Evolutionary conservation across 2,888 invertebrate genomes (phyloP), one percentile per base, ranked within the genome.

Genomic region (Hydraecia micacea): DNA sequence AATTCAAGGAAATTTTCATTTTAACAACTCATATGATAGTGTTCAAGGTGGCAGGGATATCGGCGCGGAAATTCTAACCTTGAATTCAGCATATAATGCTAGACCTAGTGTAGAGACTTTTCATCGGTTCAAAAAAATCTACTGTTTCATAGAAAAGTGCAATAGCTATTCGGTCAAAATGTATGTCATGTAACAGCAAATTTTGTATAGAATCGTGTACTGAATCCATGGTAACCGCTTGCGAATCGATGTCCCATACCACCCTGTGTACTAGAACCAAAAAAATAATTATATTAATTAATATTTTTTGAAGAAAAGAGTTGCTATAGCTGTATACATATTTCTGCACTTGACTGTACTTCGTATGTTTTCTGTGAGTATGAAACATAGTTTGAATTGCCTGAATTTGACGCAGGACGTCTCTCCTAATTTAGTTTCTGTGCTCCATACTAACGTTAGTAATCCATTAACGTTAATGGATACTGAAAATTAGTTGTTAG

Each of bases 371-470:
- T 42, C 28, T 66, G 46, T 80, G 15, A 9, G 0, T 21, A 25
- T 42, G 32, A 68, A 60, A 69, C 63, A 46, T 55, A 66, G 60
- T 60, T 69, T 32, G 36, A 55, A n/a, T 58, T 77, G 65, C 28
- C 65, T 66, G 65, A 65, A 66, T 78, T 70, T 46, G 63, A 78
- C 62, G 32, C 46, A 28, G 42, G 25, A 52, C 58, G 63, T 60
- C 69, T 69, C n/a, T 49, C 9, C 76, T 80, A 80, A 76, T 76
- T 75, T 80, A 60, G 75, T 69, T 80, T 81, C 81, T 65, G 58
- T 66, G 66, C 36, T 76, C 60, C 65, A 49, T 75, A 76, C n/a
- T 49, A 58, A 76, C n/a, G 28, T 32, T 77, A 77, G n/a, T n/a
- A n/a, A n/a, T n/a, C n/a, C n/a, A n/a, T n/a, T 49, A 58, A 36